Evolutionary conservation across 1,140 invertebrate genomes (phyloP), one percentile per base, ranked within the genome.

Genomic region (Dolichoris vasculosae): DNA sequence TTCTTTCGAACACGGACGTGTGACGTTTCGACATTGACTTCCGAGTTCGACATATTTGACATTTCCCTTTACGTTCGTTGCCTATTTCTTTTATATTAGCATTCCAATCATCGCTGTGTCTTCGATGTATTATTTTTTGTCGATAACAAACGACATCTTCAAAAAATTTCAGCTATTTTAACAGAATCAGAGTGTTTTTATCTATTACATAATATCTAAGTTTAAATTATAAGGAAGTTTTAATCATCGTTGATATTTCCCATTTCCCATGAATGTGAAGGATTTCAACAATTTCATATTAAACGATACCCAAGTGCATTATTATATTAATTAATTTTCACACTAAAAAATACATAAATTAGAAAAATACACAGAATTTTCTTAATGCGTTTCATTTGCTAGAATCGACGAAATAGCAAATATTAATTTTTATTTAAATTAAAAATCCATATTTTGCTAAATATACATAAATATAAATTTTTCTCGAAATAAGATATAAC

Each of bases 21-120:
- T 23, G 40, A 51, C 20, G 32, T 69, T 71, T 82, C 46, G 82
- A 71, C 82, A 84, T 84, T 84, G 82, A 78, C 55, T 63, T 67
- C 46, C 75, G 43, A 69, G 59, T 55, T 69, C 59, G 73, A 83
- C 48, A 71, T n/a, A 73, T 73, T 59, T 64, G 40, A 48, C 30
- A 71, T 67, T 67, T 69, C 63, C 79, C 64, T 32, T 81, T 46
- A 46, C 32, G 43, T 3, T 35, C 46, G 30, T 9, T 23, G n/a
- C 43, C 48, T 77, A 55, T 55, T 30, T 55, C n/a, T 35, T 55
- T n/a, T 11, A 1, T 73, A 77, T 77, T 55, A 23, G 9, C 46
- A 55, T 77, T 77, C 48, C 30, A 8, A 55, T 51, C 46, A 4
- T 55, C 13, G 43, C n/a, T 48, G 15, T 17, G 1, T 13, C 69